Base-by-base conservation (phyloP, 2,888 invertebrate genomes). In the Euzophera pinguis region DNA sequence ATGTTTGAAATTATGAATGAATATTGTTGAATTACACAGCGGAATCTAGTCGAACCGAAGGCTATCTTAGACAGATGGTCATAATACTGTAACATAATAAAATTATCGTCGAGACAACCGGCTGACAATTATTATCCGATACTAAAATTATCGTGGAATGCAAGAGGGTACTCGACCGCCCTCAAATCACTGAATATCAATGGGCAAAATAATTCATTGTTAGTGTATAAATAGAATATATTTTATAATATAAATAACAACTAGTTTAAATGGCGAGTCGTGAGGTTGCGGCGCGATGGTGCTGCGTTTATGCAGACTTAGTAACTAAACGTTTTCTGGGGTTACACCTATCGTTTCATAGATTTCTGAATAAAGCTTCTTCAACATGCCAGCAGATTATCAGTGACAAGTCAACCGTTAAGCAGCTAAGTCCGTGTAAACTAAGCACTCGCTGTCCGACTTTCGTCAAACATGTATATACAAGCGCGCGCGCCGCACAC, bases 71-170 rank as follows among this genome's bases (percentile, higher is more conserved):
- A 38, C 38, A 38, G 16, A 16, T 13, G 14, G 22, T 17, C 39
- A 35, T 78, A 78, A 80, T 81, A 79, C 79, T 80, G 77, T 56
- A 54, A 45, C 54, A 47, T 53, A 52, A 41, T 35, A 52, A 53
- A 42, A 48, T 34, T 37, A 47, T 47, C 22, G 38, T 49, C 48
- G 48, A 50, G 49, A 49, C 49, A 73, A 72, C 70, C 72, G 62
- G 45, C 34, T 16, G 45, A 45, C 17, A 47, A 52, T 54, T 56
- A 57, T 57, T 51, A 59, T 62, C 67, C 66, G 69, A 66, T 64
- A 75, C 75, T 82, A 80, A 79, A 71, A 72, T 67, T 71, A 81
- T 76, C 71, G 78, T 87, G 88, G 89, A 89, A 89, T 89, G 88
- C 88, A 86, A 81, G 75, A 78, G 81, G 83, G 71, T 73, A 69